phyloP scores from a whole-genome alignment of 2,888 invertebrate species.

The Polyploca ridens region DNA sequence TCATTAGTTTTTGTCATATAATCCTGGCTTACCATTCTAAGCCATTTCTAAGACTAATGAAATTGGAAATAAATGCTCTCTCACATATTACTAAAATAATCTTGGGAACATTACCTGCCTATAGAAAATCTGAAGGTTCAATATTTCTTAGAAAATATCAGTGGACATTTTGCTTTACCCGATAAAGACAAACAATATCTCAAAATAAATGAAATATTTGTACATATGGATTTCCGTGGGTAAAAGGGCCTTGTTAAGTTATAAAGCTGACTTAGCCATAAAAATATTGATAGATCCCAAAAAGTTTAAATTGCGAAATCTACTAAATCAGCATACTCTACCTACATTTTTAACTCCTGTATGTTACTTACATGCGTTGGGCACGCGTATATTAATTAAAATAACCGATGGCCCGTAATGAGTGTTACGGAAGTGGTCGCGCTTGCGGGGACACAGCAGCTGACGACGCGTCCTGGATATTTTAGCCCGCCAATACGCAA shows the following conservation, averaged over 20 bases:
- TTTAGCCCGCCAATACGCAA: slow-evolving; percentile 66
- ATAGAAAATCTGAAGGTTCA: neutral
- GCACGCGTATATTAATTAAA: slow-evolving; percentile 30
- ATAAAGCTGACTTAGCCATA: neutral
- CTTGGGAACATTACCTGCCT: too few relatives aligned
- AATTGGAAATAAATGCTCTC: neutral
- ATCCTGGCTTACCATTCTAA: neutral
- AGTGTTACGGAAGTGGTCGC: slow-evolving; percentile 56
- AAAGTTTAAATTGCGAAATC: neutral
- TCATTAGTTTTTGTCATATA: neutral
- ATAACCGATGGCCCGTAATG: slow-evolving; percentile 31
- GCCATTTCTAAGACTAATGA: neutral
- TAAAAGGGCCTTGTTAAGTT: neutral
- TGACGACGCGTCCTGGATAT: slow-evolving; percentile 69
- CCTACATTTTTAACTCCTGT: neutral
- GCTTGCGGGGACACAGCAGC: slow-evolving; percentile 54
- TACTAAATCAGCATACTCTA: neutral
- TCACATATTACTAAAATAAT: too few relatives aligned
- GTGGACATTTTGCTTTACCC: neutral
- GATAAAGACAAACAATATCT: neutral
- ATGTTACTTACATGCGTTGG: slow-evolving; percentile 15
- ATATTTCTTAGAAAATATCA: neutral
- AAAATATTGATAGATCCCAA: neutral
- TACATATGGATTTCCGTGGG: neutral
- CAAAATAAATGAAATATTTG: neutral